A percentile compares a stretch with the other conserved stretches of the same genome.
phyloP scores from a whole-genome alignment of 2,888 invertebrate species.

The Ochropacha duplaris region DNA sequence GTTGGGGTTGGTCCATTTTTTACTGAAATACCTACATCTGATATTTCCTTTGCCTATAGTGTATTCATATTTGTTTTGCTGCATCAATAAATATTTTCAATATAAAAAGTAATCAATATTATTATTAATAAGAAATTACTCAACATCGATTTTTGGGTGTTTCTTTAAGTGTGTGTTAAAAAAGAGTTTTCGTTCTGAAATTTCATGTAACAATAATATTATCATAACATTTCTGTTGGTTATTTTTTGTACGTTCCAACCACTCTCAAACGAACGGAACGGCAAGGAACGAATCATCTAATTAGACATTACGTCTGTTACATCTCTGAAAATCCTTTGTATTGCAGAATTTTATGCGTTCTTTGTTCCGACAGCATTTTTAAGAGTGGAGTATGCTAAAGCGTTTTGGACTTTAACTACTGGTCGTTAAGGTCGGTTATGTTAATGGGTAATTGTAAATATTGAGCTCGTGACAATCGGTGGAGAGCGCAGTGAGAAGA shows the following conservation, averaged over 20 bases:
- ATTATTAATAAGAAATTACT: no score
- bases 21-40: background rate
- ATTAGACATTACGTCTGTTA: conserved; percentile 77
- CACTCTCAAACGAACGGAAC: conserved; percentile 47
- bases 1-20: background rate
- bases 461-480: conserved; percentile 73
- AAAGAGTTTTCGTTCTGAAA: background rate
- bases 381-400: conserved; percentile 26
- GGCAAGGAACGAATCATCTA: conserved; percentile 66
- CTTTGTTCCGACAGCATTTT: conserved; percentile 69
- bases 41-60: background rate
- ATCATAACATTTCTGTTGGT: background rate
- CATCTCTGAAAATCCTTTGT: conserved; percentile 78
- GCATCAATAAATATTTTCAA: no score
- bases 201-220: background rate
- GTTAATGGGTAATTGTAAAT: conserved; percentile 40
- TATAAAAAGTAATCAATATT: no score
- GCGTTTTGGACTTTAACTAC: conserved; percentile 40
- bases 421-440: conserved; percentile 41
- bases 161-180: no score
- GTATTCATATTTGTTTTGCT: no score
- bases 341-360: conserved; percentile 75
- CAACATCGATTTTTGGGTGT: no score
- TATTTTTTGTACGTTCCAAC: conserved; percentile 19
- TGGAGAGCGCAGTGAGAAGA: conserved; percentile 58